phyloP scores from a whole-genome alignment of 2,797 vertebrate species.

The Jordanella pulchra region DNA sequence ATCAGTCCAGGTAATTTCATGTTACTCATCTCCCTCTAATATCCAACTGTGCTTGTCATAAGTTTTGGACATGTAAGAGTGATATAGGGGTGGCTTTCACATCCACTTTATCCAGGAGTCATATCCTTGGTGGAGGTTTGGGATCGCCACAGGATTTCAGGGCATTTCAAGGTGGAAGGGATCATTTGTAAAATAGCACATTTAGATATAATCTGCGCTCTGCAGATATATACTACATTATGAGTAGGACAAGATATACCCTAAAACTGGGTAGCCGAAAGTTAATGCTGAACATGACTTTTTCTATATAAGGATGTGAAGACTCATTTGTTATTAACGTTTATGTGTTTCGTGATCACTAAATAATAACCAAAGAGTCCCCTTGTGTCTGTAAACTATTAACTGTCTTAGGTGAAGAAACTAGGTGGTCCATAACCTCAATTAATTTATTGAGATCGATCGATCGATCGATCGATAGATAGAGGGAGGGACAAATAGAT shows the following conservation, averaged over 20 bases:
- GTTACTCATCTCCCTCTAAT: not conserved
- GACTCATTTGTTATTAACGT: no score
- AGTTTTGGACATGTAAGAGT: not conserved
- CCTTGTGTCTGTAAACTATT: no score
- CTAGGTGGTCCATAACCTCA: no score
- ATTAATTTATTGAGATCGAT: no score
- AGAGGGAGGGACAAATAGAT: no score
- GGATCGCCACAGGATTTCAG: not conserved
- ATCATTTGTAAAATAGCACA: not conserved
- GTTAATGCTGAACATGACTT: no score
- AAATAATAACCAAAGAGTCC: no score
- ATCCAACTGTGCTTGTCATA: not conserved
- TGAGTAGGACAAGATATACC: not conserved
- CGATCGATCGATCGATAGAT: no score
- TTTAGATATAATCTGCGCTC: not conserved
- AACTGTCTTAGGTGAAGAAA: no score
- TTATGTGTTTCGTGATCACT: no score
- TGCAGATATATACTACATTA: not conserved
- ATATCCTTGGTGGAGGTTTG: conserved; percentile 5
- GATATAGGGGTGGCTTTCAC: not conserved
- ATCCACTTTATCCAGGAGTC: not conserved
- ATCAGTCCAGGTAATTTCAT: conserved; percentile 8
- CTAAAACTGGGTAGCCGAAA: not conserved
- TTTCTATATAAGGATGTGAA: no score
- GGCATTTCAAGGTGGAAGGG: not conserved